Percentiles rank a stretch among this genome's conserved stretches.
Conservation (phyloP, 2,797 vertebrate genomes). For the Bradypodion pumilum region DNA sequence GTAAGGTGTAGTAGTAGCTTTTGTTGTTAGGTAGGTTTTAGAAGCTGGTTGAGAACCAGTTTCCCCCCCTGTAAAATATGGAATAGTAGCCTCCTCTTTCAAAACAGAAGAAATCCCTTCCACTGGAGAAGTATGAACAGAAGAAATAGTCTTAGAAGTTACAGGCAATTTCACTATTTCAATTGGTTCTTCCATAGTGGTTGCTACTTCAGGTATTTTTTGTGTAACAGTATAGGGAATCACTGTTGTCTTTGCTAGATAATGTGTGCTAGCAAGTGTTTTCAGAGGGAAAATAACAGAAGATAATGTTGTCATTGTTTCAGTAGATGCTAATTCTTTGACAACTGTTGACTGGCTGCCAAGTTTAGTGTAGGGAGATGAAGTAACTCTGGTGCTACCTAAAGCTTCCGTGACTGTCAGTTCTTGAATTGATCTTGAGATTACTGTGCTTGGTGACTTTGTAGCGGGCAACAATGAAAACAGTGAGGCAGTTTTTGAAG, state of each 20-base stretch:
- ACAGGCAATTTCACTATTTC: constrained; percentile 22
- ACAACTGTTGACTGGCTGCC: constrained; percentile 41
- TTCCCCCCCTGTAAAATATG: constrained; percentile 45
- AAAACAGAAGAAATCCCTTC: constrained; percentile 30
- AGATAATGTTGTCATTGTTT: constrained; percentile 50
- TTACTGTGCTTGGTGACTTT: constrained; percentile 27
- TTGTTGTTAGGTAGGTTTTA: constrained; percentile 56
- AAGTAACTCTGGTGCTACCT: constrained; percentile 59
- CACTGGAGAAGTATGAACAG: constrained; percentile 49
- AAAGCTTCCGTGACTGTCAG: constrained; percentile 51
- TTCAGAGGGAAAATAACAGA: constrained; percentile 52
- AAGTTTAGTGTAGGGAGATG: constrained; percentile 48
- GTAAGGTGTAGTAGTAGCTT: constrained; percentile 50
- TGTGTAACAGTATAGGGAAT: constrained; percentile 60
- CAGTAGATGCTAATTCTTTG: constrained; percentile 35
- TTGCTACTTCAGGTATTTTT: constrained; percentile 53
- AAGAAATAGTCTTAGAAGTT: constrained; percentile 2
- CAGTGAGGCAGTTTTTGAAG: neutral
- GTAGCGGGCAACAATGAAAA: neutral
- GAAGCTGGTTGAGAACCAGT: constrained; percentile 59
- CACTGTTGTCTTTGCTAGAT: constrained; percentile 61
- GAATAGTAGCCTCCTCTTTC: constrained; percentile 40
- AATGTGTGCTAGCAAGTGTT: constrained; percentile 52
- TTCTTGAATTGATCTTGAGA: constrained; percentile 44
- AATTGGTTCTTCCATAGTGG: constrained; percentile 9